These are phyloP conservation scores for Drosophila anomalata DNA, from an alignment of 2,888 invertebrate genomes.

Conservation along the genomic window DNA sequence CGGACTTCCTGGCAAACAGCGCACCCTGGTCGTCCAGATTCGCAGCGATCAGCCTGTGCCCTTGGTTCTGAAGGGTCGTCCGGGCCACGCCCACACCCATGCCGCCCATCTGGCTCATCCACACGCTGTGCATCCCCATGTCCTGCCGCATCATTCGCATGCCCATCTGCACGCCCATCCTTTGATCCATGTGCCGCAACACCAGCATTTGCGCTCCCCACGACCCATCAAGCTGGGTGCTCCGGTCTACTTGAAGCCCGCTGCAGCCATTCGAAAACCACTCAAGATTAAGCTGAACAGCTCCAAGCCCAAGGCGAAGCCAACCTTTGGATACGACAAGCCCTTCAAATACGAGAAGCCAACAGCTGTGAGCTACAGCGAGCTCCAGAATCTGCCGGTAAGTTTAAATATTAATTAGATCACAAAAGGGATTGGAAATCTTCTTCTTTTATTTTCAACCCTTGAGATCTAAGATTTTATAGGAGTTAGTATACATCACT, in stretches of 20 bases:
- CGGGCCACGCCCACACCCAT: slow-evolving; percentile 52
- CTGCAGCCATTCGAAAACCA: slow-evolving; percentile 73
- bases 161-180: slow-evolving; percentile 55
- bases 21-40: slow-evolving; percentile 82
- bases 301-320: slow-evolving; percentile 71
- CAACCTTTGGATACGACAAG: slow-evolving; percentile 73
- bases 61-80: slow-evolving; percentile 80
- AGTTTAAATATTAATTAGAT: slow-evolving; percentile 38
- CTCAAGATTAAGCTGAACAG: slow-evolving; percentile 80
- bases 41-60: slow-evolving; percentile 83
- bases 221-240: slow-evolving; percentile 60
- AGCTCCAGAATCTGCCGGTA: slow-evolving; percentile 80
- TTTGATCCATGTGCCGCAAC: slow-evolving; percentile 47
- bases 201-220: slow-evolving; percentile 49
- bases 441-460: not conserved
- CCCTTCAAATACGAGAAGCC: slow-evolving; percentile 83
- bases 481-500: not conserved
- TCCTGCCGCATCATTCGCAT: slow-evolving; percentile 47
- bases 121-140: slow-evolving; percentile 37
- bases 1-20: slow-evolving; percentile 62
- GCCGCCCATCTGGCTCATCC: slow-evolving; percentile 37
- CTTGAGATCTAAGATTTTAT: not conserved
- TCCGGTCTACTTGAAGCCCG: slow-evolving; percentile 66
- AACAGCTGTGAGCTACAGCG: slow-evolving; percentile 67
- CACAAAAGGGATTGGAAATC: not conserved